Evolutionary conservation across 2,797 vertebrate genomes (phyloP), one percentile per base, ranked within the genome.

Genomic region (Acipenser ruthenus): DNA sequence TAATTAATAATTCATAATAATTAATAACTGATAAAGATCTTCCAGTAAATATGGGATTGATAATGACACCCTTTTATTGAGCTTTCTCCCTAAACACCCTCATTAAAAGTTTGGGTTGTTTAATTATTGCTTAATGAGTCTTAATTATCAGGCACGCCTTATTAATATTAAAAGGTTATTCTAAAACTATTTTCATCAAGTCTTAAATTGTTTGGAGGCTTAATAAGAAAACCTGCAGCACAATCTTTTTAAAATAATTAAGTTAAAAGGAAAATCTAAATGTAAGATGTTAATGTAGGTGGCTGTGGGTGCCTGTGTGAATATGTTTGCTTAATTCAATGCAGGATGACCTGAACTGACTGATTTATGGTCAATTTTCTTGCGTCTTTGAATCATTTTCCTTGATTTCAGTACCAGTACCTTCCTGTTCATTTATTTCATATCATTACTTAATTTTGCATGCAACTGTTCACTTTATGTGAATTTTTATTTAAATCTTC

Each of bases 1-100:
- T 86, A 80, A 87, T 88, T 85, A 87, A 87, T 86, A 87, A 89
- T 87, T 87, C 75, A 88, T 83, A 69, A 78, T 76, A 37, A 37
- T 37, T 4, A 37, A 37, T 71, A 83, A 82, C 78, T 77, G 84
- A 84, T 74, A 82, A 75, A 68, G 71, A 78, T 78, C 77, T 76
- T 77, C 63, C 68, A 72, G 68, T 72, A 70, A 71, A 61, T 66
- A 62, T 62, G 56, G 48, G 53, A 72, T 67, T 76, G 73, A 73
- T 69, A 77, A 70, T 73, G 77, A 81, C 73, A 81, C 75, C 70
- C 74, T 73, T 80, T 74, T 68, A 69, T 70, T 75, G 50, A 69
- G 79, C 74, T 81, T 71, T 75, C 70, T 82, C 60, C 53, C 53
- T 10, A 55, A 55, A 55, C 78, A 68, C 68, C 49, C 71, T 70